Conservation (phyloP, 2,888 invertebrate genomes). For the Heliconius ethilla region DNA sequence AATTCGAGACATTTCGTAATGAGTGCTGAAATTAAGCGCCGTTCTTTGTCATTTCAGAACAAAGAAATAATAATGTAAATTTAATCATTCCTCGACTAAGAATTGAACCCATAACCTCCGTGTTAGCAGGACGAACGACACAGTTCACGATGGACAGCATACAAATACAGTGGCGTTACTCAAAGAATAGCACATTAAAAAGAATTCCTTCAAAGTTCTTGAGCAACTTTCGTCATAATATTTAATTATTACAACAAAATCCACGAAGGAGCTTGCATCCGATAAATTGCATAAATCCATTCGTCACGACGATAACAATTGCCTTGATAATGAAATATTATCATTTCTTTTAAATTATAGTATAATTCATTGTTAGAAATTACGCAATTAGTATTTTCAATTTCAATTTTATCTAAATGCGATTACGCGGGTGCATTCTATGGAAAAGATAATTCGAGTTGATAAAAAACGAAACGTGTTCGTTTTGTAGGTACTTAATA, state of each 20-base stretch:
- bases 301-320: conserved; percentile 31
- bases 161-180: too few species aligned
- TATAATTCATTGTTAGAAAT: not conserved
- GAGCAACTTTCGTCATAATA: not conserved
- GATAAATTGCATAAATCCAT: conserved; percentile 32
- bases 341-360: not conserved
- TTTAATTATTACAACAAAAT: not conserved
- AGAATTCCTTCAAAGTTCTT: not conserved
- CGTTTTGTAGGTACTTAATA: too few species aligned
- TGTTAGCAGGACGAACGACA: too few species aligned
- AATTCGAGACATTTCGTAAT: too few species aligned
- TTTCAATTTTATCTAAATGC: conserved; percentile 5
- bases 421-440: not conserved
- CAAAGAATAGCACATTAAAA: too few species aligned
- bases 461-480: not conserved
- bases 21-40: too few species aligned
- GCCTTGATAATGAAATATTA: conserved; percentile 36
- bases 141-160: too few species aligned
- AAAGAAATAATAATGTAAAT: too few species aligned
- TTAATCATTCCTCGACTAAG: too few species aligned
- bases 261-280: not conserved
- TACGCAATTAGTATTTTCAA: not conserved
- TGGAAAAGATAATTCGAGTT: not conserved
- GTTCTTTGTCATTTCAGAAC: too few species aligned
- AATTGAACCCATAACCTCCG: too few species aligned